These are phyloP conservation scores for Apis florea DNA, from an alignment of 1,140 invertebrate species.

Conservation along the genomic window DNA sequence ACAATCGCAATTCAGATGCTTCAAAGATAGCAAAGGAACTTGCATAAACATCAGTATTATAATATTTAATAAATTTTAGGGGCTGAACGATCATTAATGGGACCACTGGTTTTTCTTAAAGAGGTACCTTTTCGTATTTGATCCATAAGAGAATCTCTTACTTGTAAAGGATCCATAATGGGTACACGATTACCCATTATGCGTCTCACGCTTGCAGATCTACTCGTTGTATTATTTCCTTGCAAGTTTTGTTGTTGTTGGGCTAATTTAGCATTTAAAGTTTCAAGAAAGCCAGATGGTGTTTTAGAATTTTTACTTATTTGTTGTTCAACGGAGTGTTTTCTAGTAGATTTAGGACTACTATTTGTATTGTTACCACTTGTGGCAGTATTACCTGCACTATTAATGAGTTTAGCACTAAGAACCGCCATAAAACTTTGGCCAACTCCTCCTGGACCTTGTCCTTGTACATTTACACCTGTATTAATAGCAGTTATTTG, in stretches of 20 bases:
- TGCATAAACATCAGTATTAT: slow-evolving; percentile 36
- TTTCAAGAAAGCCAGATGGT: slow-evolving; percentile 85
- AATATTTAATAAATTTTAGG: slow-evolving; percentile 84
- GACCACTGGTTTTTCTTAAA: slow-evolving; percentile 84
- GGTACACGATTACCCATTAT: slow-evolving; percentile 80
- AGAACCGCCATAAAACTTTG: slow-evolving; percentile 86
- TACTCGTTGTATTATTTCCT: slow-evolving; percentile 83
- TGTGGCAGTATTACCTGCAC: slow-evolving; percentile 64
- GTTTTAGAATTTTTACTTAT: slow-evolving; percentile 72
- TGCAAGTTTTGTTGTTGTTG: slow-evolving; percentile 77
- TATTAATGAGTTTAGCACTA: slow-evolving; percentile 85
- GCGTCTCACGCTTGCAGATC: slow-evolving; percentile 87
- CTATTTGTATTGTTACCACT: slow-evolving; percentile 72
- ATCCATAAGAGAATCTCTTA: slow-evolving; percentile 90
- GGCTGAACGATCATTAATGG: slow-evolving; percentile 84
- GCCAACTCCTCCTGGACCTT: slow-evolving; percentile 80
- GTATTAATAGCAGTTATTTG: slow-evolving; percentile 61
- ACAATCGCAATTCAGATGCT: slow-evolving; percentile 6
- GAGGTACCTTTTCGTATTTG: slow-evolving; percentile 93
- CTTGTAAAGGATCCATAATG: slow-evolving; percentile 80
- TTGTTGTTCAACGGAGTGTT: slow-evolving; percentile 67
- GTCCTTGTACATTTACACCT: slow-evolving; percentile 45
- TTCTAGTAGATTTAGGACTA: slow-evolving; percentile 72
- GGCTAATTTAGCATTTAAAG: slow-evolving; percentile 87
- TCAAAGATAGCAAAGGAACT: slow-evolving; percentile 49